Evolutionary conservation across 2,797 vertebrate species (phyloP).

Genomic region (Astyanax mexicanus): DNA sequence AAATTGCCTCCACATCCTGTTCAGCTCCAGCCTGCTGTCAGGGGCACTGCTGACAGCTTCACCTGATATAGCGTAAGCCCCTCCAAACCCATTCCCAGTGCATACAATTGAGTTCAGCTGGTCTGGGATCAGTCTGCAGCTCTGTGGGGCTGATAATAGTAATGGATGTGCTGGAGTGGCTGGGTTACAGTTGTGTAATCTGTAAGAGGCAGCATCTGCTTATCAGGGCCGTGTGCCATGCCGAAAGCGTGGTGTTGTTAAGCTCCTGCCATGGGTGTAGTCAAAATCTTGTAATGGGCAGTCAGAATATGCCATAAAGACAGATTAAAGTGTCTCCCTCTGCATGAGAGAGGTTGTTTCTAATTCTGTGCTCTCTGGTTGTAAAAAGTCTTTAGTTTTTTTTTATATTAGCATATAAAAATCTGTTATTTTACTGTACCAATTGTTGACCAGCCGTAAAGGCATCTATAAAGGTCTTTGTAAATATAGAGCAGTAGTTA

Average conservation of each 20-base stretch:
- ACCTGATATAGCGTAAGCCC: conserved; percentile 32
- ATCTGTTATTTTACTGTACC: neutral
- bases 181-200: conserved; percentile 46
- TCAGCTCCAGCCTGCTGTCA: conserved; percentile 37
- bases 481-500: too few species aligned
- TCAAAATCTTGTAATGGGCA: conserved; percentile 4
- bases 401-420: neutral
- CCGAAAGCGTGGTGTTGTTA: conserved; percentile 27
- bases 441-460: neutral
- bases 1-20: conserved; percentile 55
- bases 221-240: conserved; percentile 48
- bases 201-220: conserved; percentile 46
- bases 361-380: neutral
- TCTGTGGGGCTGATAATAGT: conserved; percentile 21
- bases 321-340: neutral
- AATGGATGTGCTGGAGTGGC: conserved; percentile 11
- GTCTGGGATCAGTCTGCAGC: conserved; percentile 28
- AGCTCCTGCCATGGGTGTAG: conserved; percentile 22
- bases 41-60: conserved; percentile 48
- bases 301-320: conserved; percentile 1
- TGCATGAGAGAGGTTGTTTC: neutral
- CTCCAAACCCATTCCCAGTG: conserved; percentile 10
- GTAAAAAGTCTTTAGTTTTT: neutral
- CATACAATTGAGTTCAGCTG: conserved; percentile 29
- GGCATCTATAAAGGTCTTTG: neutral